A percentile compares a stretch with the other conserved stretches of the same genome.
phyloP scores from a whole-genome alignment of 2,113 vertebrate species.

The Dasypus novemcinctus region DNA sequence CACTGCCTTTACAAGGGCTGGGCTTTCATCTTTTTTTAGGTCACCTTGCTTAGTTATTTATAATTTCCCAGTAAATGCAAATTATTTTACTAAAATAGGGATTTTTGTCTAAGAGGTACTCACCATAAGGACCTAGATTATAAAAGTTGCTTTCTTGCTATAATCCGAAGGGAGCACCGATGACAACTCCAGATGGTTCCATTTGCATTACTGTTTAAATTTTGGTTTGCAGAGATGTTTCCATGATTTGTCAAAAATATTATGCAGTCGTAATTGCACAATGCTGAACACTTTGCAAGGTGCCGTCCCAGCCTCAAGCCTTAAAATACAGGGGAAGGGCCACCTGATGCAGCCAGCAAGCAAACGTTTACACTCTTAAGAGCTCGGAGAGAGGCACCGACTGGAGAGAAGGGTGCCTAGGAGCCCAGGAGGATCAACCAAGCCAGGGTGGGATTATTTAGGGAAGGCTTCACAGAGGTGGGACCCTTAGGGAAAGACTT shows the following conservation, averaged over 20 bases:
- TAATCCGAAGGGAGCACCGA: background rate
- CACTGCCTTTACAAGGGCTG: background rate
- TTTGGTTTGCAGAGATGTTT: background rate
- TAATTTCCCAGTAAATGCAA: slow-evolving; percentile 53
- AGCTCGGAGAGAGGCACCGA: background rate
- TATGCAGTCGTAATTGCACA: background rate
- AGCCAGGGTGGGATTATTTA: background rate
- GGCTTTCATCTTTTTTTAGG: background rate
- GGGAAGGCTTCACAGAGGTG: background rate
- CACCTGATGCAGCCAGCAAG: background rate
- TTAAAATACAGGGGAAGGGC: background rate
- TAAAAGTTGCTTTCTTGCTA: background rate
- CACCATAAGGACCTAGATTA: background rate
- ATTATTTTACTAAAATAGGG: background rate
- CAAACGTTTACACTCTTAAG: background rate
- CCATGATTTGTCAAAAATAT: background rate
- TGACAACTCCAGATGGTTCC: background rate
- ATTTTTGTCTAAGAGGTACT: slow-evolving; percentile 33
- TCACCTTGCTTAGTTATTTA: slow-evolving; percentile 54
- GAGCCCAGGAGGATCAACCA: background rate
- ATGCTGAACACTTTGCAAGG: background rate
- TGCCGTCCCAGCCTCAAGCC: background rate
- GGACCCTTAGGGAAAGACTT: background rate
- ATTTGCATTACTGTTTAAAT: slow-evolving; percentile 23
- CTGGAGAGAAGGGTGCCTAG: background rate